Evolutionary conservation across 2,113 vertebrate genomes (phyloP), one percentile per base, ranked within the genome.

Genomic region (Butorides virescens): DNA sequence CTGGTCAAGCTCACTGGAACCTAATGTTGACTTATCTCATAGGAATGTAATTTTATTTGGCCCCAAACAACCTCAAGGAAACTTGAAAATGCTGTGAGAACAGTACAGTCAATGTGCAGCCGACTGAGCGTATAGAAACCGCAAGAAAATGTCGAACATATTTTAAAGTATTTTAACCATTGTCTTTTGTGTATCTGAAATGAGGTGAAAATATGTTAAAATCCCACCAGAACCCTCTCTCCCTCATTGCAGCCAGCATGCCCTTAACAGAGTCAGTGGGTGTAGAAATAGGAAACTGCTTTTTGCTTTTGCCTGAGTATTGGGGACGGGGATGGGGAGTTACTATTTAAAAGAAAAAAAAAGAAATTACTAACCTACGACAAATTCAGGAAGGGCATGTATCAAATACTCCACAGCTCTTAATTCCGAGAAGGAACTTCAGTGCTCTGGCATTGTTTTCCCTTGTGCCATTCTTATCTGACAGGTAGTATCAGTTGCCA

Each of bases 391-490:
- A 84, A 96, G 80, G 86, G 78, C 70, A 85, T 6, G 3, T 77
- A 63, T 73, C 47, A 14, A 56, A 27, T 79, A 58, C 52, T 68
- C 44, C 46, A 55, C 71, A 86, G 66, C 70, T 93, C 53, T 91
- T 71, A 83, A 50, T 84, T 67, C 95, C 79, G 77, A 88, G 91
- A 61, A 93, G 78, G 86, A 96, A 88, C 85, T 88, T 91, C 62
- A 86, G 1, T 34, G 55, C 79, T 86, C 66, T 93, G 92, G 83
- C 80, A 62, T 76, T 95, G 91, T 74, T 95, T 90, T 95, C 71
- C 81, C 71, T 50, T 86, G 81, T 93, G 91, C 68, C 91, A 80
- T 92, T 98, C 96, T 96, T 95, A 97, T 93, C 94, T 94, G 96
- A 86, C 91, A 95, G 70, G 68, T 65, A 75, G 61, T 79, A 94